A percentile compares a stretch with the other conserved stretches of the same genome.
phyloP scores from a whole-genome alignment of 2,797 vertebrate genomes.

The Acanthiza pusilla region DNA sequence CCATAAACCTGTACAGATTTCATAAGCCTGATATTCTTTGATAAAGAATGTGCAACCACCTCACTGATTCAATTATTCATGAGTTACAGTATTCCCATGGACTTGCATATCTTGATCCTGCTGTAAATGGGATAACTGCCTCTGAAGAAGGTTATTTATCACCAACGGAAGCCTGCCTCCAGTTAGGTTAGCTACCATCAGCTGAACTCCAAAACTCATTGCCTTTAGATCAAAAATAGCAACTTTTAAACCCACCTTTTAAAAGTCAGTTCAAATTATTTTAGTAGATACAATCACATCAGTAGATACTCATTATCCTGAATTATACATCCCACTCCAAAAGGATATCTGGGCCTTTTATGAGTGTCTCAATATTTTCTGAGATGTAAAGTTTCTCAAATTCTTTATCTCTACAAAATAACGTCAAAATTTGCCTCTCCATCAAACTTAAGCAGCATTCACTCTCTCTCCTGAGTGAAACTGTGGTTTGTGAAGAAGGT shows the following conservation, averaged over 20 bases:
- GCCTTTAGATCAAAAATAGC: background rate
- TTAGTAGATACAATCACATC: background rate
- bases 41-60: background rate
- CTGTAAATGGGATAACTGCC: background rate
- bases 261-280: background rate
- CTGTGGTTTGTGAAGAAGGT: background rate
- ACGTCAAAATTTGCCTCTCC: background rate
- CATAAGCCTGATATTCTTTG: background rate
- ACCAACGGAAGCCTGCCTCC: background rate
- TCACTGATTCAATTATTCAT: background rate
- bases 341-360: background rate
- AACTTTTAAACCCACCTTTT: background rate
- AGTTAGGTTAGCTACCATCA: background rate
- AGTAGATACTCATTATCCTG: background rate
- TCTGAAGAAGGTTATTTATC: background rate
- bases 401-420: background rate
- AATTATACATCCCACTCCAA: background rate
- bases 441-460: background rate
- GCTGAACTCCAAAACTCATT: background rate
- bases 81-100: background rate
- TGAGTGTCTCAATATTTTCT: background rate
- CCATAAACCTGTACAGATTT: background rate
- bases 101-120: background rate
- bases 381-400: background rate
- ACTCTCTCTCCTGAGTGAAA: background rate